Conservation (phyloP, 2,113 vertebrate genomes). For the Nestor notabilis region DNA sequence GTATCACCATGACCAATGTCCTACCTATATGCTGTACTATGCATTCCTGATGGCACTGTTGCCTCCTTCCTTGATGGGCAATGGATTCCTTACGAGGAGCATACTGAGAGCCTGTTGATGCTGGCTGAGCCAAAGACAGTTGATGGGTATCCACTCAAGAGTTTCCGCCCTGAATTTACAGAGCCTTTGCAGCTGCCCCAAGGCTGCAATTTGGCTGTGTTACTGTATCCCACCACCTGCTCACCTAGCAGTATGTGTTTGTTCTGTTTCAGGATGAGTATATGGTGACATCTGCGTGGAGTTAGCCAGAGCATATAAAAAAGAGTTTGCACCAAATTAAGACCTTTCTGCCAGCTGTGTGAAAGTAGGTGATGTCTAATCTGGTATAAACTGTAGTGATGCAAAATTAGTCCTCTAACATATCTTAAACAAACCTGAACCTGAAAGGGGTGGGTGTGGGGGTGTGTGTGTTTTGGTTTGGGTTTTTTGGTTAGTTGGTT, state of each 20-base stretch:
- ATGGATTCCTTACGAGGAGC: neutral
- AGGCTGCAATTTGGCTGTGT: neutral
- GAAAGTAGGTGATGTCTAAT: neutral
- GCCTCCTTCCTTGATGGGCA: neutral
- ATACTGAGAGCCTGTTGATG: neutral
- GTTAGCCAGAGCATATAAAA: neutral
- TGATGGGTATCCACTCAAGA: neutral
- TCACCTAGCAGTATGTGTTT: neutral
- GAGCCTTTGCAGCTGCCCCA: neutral
- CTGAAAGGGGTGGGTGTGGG: too few relatives aligned
- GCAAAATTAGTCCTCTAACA: neutral
- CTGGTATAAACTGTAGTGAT: neutral
- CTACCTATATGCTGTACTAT: rapidly evolving
- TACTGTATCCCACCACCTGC: neutral
- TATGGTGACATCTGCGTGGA: neutral
- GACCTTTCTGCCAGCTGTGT: neutral
- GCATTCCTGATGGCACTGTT: neutral
- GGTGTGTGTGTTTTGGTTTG: neutral
- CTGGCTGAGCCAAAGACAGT: neutral
- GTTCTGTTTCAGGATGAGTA: neutral
- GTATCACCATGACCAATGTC: neutral
- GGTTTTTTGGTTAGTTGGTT: neutral
- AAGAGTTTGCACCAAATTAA: neutral
- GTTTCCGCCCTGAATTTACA: neutral
- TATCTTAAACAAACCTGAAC: neutral